Base-by-base conservation (phyloP, 2,888 invertebrate genomes). In the Agrochola lota region DNA sequence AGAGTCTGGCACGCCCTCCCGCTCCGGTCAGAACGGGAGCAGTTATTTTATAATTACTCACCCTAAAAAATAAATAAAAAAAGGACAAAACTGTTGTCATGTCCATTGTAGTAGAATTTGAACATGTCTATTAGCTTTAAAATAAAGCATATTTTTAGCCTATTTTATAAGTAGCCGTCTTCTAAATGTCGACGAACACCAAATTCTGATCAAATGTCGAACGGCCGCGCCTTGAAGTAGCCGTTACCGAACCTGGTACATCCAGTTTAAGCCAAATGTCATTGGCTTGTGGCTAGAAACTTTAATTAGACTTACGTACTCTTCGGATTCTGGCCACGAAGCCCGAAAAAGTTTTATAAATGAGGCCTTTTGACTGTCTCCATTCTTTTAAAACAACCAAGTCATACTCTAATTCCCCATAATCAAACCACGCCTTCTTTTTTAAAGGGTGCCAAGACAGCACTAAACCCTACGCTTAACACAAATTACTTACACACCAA, bases 121-220 rank as follows among this genome's bases (percentile, higher is more conserved):
- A 23, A 59, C 69, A 40, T 59, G 15, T 63, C 55, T 67, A 63
- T 77, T 70, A 35, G n/a, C 17, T 60, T 52, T 8, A 26, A 67
- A 74, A 71, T 63, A 63, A 82, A 57, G 9, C 26, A n/a, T 67
- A 8, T 15, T 11, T 17, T 46, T 55, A 35, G 40, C 40, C 15
- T 60, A 15, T 71, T 74, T 68, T 67, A 69, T 64, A 72, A 35
- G n/a, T 71, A 72, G n/a, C 67, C 49, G 57, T 81, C 66, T 72
- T 71, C 35, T 66, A 83, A 77, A 83, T 64, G 30, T 30, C 60
- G 60, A 55, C 12, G 2, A 35, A 80, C 79, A 77, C 40, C 70
- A 71, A 78, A 74, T 76, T 73, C 62, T 57, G 75, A 68, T 78
- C 78, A 78, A 85, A 80, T 76, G 71, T 85, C 70, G 68, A 40